A percentile compares a stretch with the other conserved stretches of the same genome.
Evolutionary conservation across 2,797 vertebrate species (phyloP).

Genomic region (Serranus cabrilla): DNA sequence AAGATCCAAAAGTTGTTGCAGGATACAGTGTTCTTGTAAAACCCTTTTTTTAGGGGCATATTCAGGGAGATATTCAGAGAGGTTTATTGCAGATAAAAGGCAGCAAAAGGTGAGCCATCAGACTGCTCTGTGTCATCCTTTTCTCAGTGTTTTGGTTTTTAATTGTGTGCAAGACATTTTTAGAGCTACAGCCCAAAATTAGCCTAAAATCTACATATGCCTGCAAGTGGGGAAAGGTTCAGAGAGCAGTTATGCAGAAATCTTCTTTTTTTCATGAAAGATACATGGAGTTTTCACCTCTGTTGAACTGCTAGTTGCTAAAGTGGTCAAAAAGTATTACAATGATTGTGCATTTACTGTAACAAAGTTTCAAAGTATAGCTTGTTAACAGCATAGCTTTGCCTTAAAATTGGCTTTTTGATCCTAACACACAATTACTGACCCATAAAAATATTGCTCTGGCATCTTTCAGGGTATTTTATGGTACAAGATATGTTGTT

Average conservation of each 20-base stretch:
- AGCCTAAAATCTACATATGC: slow-evolving; percentile 65
- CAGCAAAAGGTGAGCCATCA: slow-evolving; percentile 32
- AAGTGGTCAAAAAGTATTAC: slow-evolving; percentile 10
- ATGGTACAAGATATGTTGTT: background rate
- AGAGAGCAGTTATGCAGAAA: slow-evolving; percentile 56
- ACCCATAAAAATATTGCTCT: background rate
- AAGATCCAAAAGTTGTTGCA: slow-evolving; percentile 8
- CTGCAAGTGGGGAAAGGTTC: slow-evolving; percentile 60
- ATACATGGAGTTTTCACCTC: slow-evolving; percentile 46
- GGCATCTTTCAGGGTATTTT: slow-evolving; percentile 7
- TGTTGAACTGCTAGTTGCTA: slow-evolving; percentile 40
- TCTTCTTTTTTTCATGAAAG: slow-evolving; percentile 57
- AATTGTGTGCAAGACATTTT: slow-evolving; percentile 51
- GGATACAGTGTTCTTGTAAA: background rate
- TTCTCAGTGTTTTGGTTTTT: slow-evolving; percentile 45
- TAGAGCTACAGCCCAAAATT: slow-evolving; percentile 55
- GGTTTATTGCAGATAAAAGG: slow-evolving; percentile 18
- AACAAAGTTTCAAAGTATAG: background rate
- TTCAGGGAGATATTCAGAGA: background rate
- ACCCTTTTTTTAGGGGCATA: background rate
- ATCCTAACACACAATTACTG: slow-evolving; percentile 13
- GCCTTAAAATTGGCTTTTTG: slow-evolving; percentile 7
- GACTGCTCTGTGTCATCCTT: slow-evolving; percentile 23
- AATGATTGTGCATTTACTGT: slow-evolving; percentile 22
- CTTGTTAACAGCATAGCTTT: slow-evolving; percentile 1